Evolutionary conservation across 1,140 invertebrate species (phyloP).

Genomic region (Caenorhabditis remanei): DNA sequence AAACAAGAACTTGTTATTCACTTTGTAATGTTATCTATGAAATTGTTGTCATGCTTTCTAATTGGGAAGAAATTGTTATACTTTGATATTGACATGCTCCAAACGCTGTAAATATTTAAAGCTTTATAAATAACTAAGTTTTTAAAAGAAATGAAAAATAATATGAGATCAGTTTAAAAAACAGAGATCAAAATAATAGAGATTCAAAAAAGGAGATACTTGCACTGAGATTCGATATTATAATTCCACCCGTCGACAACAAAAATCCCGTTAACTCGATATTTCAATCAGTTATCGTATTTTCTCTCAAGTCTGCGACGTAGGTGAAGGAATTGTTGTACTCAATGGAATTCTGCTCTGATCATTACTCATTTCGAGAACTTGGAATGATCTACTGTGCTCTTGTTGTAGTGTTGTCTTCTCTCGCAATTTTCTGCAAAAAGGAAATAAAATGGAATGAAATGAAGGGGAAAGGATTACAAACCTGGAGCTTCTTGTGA

Average conservation of each 20-base stretch:
- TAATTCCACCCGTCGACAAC: background rate
- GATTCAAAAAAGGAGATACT: background rate
- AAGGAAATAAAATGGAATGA: background rate
- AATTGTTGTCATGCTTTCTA: background rate
- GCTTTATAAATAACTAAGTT: background rate
- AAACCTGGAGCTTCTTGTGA: slow-evolving; percentile 51
- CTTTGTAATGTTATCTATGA: background rate
- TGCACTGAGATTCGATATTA: background rate
- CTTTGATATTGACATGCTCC: no score
- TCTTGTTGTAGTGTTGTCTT: slow-evolving; percentile 29
- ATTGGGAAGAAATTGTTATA: background rate
- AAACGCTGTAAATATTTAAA: no score
- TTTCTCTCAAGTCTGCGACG: background rate
- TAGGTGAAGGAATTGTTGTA: slow-evolving; percentile 14
- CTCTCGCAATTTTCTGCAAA: slow-evolving; percentile 42
- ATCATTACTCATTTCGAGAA: slow-evolving; percentile 38
- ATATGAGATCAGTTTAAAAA: background rate
- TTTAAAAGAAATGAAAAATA: background rate
- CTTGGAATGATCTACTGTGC: slow-evolving; percentile 39
- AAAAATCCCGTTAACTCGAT: slow-evolving; percentile 1
- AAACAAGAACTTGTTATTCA: slow-evolving; percentile 14
- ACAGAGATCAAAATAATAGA: background rate
- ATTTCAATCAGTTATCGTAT: background rate
- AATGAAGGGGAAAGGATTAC: background rate
- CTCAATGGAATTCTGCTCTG: slow-evolving; percentile 12